These are phyloP conservation scores for Megamerina dolium DNA, from an alignment of 2,888 invertebrate genomes.

Conservation along the genomic window DNA sequence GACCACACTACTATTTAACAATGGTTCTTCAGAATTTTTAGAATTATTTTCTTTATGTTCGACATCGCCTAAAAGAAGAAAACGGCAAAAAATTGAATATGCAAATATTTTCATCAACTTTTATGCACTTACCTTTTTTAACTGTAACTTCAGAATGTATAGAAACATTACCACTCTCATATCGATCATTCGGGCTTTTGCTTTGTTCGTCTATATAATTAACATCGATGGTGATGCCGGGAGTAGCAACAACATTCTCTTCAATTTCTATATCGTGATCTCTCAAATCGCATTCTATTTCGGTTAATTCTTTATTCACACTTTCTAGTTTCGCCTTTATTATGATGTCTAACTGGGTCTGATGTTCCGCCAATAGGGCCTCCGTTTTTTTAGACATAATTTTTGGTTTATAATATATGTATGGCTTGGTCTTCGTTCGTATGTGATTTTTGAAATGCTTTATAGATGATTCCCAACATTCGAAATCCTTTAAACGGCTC, in stretches of 20 bases:
- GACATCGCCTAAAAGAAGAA: slow-evolving; percentile 24
- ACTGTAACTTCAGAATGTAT: background rate
- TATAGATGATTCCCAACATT: slow-evolving; percentile 79
- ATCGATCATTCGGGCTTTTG: background rate
- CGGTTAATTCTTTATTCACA: slow-evolving; percentile 59
- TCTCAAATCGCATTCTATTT: slow-evolving; percentile 53
- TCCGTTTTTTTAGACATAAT: slow-evolving; percentile 64
- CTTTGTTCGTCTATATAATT: too few species aligned
- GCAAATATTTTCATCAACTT: too few species aligned
- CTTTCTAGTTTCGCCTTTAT: slow-evolving; percentile 59
- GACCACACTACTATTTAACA: slow-evolving; percentile 25
- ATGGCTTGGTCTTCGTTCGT: slow-evolving; percentile 78
- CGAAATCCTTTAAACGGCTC: slow-evolving; percentile 79
- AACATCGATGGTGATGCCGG: background rate
- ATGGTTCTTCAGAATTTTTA: slow-evolving; percentile 21
- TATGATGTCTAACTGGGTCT: slow-evolving; percentile 59
- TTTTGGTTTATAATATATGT: slow-evolving; percentile 82
- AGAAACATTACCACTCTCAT: background rate
- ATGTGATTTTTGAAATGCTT: slow-evolving; percentile 75
- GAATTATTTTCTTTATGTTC: slow-evolving; percentile 25
- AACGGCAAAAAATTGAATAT: background rate
- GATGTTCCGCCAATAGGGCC: slow-evolving; percentile 60
- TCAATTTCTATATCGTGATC: slow-evolving; percentile 27
- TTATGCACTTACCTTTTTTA: too few species aligned
- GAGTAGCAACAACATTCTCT: slow-evolving; percentile 8